Evolutionary conservation across 2,888 invertebrate genomes (phyloP), one percentile per base, ranked within the genome.

Genomic region (Leucozona laternaria): DNA sequence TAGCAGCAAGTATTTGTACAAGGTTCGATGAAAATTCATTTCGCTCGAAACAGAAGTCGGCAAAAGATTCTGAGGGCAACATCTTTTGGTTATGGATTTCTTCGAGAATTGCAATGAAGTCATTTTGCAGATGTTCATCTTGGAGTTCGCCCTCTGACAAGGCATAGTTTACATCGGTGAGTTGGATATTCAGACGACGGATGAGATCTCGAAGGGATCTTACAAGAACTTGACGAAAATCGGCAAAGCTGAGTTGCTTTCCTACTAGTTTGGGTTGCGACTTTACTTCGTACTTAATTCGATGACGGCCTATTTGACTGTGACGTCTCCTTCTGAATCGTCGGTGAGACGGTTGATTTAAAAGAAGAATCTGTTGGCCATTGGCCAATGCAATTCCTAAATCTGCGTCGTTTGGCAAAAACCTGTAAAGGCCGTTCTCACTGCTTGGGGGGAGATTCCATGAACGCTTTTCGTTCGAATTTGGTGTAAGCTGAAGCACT

Each of bases 361-460:
- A 40, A 1, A 89, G 15, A 1, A 89, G 89, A n/a, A 93, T 75
- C 60, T 90, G 90, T 17, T 89, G 88, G 4, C 92, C 93, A 86
- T 92, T 92, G 73, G 91, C 90, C 17, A 93, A 55, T 10, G 92
- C 90, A 25, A 93, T 88, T 34, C 93, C 92, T 1, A 88, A 25
- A 22, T 88, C 80, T 0, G 85, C 64, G 28, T 80, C 75, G 4
- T 75, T 50, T 7, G 90, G 89, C 31, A 90, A 79, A 77, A 90
- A 90, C 55, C 89, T 82, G 60, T 89, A 89, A 25, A 50, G 70
- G 1, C 73, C 73, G 31, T 76, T 86, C 0, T 73, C 76, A 55
- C 66, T 68, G 60, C 66, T 68, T 0, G 55, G n/a, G 8, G 89
- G 88, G 0, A 89, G 53, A 64, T 88, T 79, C 89, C 88, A 89